Percentiles rank a stretch among this genome's conserved stretches.
phyloP scores from a whole-genome alignment of 2,888 invertebrate species.

The Polydrusus pterygomalis region DNA sequence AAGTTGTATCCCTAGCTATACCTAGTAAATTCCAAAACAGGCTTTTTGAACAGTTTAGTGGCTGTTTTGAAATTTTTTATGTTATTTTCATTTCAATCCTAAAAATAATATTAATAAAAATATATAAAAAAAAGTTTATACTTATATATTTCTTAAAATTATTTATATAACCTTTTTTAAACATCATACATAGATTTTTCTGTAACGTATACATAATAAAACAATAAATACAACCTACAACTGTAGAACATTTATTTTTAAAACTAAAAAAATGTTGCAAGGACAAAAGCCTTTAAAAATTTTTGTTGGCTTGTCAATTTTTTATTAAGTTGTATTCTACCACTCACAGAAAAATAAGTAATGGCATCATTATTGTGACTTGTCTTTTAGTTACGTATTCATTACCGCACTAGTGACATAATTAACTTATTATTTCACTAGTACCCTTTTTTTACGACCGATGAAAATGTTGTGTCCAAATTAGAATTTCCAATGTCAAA shows the following conservation, averaged over 20 bases:
- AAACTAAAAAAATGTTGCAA: slow-evolving; percentile 22
- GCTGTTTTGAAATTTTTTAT: slow-evolving; percentile 49
- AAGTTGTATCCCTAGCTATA: slow-evolving; percentile 50
- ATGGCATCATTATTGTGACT: too few species aligned
- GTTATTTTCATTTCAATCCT: slow-evolving; percentile 47
- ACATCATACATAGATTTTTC: slow-evolving; percentile 54
- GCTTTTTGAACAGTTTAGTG: slow-evolving; percentile 31
- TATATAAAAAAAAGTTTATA: slow-evolving; percentile 52
- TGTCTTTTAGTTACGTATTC: background rate
- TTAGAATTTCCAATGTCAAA: background rate
- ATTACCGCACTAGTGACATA: too few species aligned
- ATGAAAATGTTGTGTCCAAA: background rate
- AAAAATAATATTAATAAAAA: slow-evolving; percentile 56
- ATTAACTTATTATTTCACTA: too few species aligned
- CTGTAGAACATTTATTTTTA: slow-evolving; percentile 55
- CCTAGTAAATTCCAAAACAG: slow-evolving; percentile 49
- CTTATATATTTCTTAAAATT: slow-evolving; percentile 54
- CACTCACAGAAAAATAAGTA: too few species aligned
- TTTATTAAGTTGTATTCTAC: too few species aligned
- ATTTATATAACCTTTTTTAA: slow-evolving; percentile 50
- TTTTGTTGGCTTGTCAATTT: background rate
- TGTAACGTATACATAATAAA: slow-evolving; percentile 55
- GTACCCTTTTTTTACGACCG: too few species aligned
- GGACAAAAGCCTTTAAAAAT: background rate
- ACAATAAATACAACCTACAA: slow-evolving; percentile 54